These are phyloP conservation scores for Calliphora vomitoria DNA, from an alignment of 2,888 invertebrate species.

Conservation along the genomic window DNA sequence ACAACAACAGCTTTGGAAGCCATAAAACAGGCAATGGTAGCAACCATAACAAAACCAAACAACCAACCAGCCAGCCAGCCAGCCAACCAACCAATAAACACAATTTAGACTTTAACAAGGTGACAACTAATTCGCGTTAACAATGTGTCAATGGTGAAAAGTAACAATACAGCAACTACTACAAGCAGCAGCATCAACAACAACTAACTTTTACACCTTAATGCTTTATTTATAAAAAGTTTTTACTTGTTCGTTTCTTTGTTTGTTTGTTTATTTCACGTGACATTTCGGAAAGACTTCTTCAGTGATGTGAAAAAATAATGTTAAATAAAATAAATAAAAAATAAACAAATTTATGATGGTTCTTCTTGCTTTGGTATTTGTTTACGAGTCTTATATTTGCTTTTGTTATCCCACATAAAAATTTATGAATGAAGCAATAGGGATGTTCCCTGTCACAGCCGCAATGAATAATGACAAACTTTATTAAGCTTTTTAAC, in stretches of 20 bases:
- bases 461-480: slow-evolving; percentile 15
- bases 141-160: slow-evolving; percentile 47
- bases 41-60: neutral
- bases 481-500: slow-evolving; percentile 22
- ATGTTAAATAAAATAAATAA: slow-evolving; percentile 6
- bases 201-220: slow-evolving; percentile 30
- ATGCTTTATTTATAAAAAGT: slow-evolving; percentile 25
- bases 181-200: neutral
- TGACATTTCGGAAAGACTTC: neutral
- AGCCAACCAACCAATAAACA: slow-evolving; percentile 46
- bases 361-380: neutral
- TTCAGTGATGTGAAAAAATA: neutral
- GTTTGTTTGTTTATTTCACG: slow-evolving; percentile 1
- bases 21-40: neutral
- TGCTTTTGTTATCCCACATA: neutral
- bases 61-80: neutral
- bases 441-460: slow-evolving; percentile 5
- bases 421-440: neutral
- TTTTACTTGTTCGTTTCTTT: neutral
- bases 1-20: neutral
- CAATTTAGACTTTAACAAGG: slow-evolving; percentile 39
- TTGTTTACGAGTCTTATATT: slow-evolving; percentile 1
- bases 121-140: slow-evolving; percentile 59
- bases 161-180: slow-evolving; percentile 2
- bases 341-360: slow-evolving; percentile 2